A percentile compares a stretch with the other conserved stretches of the same genome.
These are phyloP conservation scores for Eulithis prunata DNA, from an alignment of 2,888 invertebrate genomes.

Conservation along the genomic window DNA sequence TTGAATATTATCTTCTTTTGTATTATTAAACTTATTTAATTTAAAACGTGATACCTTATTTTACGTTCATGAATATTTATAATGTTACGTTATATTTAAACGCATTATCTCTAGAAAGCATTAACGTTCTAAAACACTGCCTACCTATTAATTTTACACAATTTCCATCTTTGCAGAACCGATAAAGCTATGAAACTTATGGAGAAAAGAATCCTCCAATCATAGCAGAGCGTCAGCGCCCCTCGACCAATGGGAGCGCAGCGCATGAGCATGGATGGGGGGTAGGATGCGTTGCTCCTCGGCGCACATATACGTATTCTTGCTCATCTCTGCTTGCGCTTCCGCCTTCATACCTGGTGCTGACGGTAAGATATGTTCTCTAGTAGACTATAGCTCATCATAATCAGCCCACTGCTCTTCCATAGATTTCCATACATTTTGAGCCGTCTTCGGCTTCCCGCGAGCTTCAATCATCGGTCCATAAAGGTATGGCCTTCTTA, in stretches of 20 bases:
- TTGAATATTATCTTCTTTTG: conserved; percentile 11
- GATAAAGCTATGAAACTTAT: conserved; percentile 10
- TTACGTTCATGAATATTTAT: conserved; percentile 13
- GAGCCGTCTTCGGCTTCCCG: too few species aligned
- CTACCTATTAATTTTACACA: not conserved
- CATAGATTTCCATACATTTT: too few species aligned
- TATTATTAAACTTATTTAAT: conserved; percentile 13
- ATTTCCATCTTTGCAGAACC: conserved; percentile 11
- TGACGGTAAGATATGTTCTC: conserved; percentile 63
- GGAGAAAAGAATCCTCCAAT: conserved; percentile 22
- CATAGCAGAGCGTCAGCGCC: conserved; percentile 44
- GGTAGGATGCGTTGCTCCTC: conserved; percentile 78
- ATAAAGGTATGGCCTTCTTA: too few species aligned
- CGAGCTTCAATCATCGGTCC: too few species aligned
- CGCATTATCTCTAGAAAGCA: too few species aligned
- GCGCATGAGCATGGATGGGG: conserved; percentile 78
- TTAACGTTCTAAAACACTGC: too few species aligned
- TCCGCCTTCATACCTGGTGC: conserved; percentile 72
- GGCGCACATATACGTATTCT: conserved; percentile 71
- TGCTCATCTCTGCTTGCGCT: conserved; percentile 65
- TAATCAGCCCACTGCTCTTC: not conserved
- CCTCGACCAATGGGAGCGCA: conserved; percentile 63
- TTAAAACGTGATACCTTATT: conserved; percentile 2
- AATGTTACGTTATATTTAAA: not conserved
- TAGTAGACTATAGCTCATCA: not conserved